Conservation (phyloP, 1,140 invertebrate genomes). For the Caenorhabditis latens region DNA sequence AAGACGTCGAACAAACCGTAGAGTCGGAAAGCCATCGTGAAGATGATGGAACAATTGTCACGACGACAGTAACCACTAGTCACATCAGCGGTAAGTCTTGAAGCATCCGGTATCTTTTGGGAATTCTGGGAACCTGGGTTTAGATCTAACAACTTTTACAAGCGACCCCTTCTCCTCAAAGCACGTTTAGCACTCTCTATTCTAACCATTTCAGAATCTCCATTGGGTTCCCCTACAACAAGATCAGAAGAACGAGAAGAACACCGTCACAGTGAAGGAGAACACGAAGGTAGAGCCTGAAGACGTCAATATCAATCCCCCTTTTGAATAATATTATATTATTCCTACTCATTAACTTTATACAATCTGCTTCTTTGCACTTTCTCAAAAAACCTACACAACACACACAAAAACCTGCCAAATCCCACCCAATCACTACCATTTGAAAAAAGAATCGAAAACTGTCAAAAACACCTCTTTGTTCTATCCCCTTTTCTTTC, state of each 20-base stretch:
- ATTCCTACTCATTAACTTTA: conserved; percentile 14
- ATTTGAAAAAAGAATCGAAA: conserved; percentile 18
- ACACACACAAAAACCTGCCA: conserved; percentile 10
- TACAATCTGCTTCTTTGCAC: conserved; percentile 58
- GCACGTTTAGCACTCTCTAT: conserved; percentile 10
- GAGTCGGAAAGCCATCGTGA: conserved; percentile 66
- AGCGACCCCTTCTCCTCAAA: not conserved
- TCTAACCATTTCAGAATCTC: conserved; percentile 54
- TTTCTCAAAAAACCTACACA: not conserved
- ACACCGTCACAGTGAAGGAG: not conserved
- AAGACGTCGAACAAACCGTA: conserved; percentile 62
- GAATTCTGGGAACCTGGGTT: not conserved
- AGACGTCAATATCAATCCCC: conserved; percentile 10
- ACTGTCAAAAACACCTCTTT: not conserved
- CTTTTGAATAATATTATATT: conserved; percentile 22
- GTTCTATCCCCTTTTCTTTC: conserved; percentile 48
- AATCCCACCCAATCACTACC: conserved; percentile 49
- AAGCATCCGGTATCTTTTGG: not conserved
- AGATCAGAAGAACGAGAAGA: conserved; percentile 26
- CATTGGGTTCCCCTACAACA: conserved; percentile 9
- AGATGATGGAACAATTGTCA: conserved; percentile 67
- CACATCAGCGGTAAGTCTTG: conserved; percentile 40
- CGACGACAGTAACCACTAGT: conserved; percentile 64
- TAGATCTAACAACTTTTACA: conserved; percentile 11
- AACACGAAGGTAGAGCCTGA: conserved; percentile 41